Conservation (phyloP, 2,888 invertebrate species). For the Thelaira solivaga region DNA sequence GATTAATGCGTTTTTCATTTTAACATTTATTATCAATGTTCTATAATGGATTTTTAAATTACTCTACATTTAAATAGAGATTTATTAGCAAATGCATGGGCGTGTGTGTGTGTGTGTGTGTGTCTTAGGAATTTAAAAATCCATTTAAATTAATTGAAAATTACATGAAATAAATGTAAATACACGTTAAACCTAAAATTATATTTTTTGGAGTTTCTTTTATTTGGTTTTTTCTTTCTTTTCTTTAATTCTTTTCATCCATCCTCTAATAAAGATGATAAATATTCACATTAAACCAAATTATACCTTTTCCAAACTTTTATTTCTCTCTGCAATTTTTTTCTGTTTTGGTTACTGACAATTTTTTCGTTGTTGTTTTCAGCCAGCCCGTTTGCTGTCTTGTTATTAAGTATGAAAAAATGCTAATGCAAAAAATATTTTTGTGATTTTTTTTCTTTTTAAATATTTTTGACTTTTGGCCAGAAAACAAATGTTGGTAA, state of each 20-base stretch:
- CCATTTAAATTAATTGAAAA: conserved; percentile 63
- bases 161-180: conserved; percentile 59
- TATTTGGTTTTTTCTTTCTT: neutral
- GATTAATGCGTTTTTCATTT: conserved; percentile 61
- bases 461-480: conserved; percentile 43
- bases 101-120: neutral
- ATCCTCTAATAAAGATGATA: conserved; percentile 69
- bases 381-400: conserved; percentile 34
- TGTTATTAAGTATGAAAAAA: conserved; percentile 51
- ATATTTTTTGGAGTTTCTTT: no score
- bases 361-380: conserved; percentile 33
- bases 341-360: conserved; percentile 39
- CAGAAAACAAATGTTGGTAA: conserved; percentile 45
- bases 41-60: conserved; percentile 61
- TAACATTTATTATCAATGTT: conserved; percentile 58
- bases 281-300: conserved; percentile 77
- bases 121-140: conserved; percentile 49
- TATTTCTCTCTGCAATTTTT: conserved; percentile 7
- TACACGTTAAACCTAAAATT: no score
- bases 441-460: conserved; percentile 27
- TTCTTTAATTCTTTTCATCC: neutral
- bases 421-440: conserved; percentile 28
- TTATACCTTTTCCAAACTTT: conserved; percentile 71
- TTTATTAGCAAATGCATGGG: conserved; percentile 32
- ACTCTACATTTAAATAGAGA: conserved; percentile 59